These are phyloP conservation scores for Drosophila erecta DNA, from an alignment of 1,140 invertebrate species.

Conservation along the genomic window DNA sequence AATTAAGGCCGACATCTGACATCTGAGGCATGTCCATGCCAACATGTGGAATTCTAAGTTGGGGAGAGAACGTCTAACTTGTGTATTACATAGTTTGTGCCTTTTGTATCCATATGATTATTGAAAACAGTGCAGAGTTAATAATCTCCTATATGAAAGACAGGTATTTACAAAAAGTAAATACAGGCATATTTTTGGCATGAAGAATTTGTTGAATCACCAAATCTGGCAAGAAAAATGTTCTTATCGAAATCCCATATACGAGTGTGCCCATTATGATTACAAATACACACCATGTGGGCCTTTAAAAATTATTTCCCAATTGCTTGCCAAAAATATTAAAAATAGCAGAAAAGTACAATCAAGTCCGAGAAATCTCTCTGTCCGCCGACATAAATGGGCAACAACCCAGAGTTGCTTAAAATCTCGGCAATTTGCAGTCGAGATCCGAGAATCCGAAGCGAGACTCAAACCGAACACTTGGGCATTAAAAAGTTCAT, in stretches of 20 bases:
- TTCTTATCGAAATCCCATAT: not conserved
- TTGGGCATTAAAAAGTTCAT: slow-evolving; percentile 22
- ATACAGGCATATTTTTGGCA: no score
- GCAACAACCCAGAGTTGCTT: slow-evolving; percentile 2
- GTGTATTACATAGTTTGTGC: no score
- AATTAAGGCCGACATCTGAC: no score
- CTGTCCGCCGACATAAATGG: not conserved
- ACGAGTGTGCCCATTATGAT: not conserved
- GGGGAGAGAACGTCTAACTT: no score
- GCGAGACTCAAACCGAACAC: slow-evolving; percentile 9
- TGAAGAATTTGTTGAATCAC: not conserved
- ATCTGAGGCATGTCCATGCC: not conserved
- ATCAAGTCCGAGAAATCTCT: not conserved
- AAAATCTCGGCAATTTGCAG: slow-evolving; percentile 26
- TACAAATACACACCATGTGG: not conserved
- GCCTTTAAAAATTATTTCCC: not conserved
- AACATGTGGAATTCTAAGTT: no score
- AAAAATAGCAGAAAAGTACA: not conserved
- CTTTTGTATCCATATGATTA: no score
- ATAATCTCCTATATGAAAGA: no score
- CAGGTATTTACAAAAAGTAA: no score
- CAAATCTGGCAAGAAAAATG: not conserved
- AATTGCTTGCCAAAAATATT: not conserved
- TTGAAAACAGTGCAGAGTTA: no score
- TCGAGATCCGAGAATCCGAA: slow-evolving; percentile 23